Evolutionary conservation across 2,113 vertebrate species (phyloP).

Genomic region (Hippoglossus stenolepis): DNA sequence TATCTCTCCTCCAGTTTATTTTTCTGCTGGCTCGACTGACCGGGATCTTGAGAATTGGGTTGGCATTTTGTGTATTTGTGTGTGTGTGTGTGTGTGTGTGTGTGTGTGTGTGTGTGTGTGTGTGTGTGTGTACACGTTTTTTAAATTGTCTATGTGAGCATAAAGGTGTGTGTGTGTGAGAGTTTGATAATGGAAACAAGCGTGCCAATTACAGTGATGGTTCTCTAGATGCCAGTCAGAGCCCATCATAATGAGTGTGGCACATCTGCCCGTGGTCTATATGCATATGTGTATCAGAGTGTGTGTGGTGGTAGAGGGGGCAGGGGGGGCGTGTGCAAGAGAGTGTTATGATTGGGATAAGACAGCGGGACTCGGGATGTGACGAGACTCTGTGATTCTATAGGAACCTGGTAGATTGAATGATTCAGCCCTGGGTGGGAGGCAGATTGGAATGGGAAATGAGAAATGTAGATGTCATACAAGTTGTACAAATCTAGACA

Average conservation of each 20-base stretch:
- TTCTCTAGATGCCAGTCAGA: constrained; percentile 61
- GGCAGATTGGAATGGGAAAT: too few relatives aligned
- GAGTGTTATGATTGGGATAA: neutral
- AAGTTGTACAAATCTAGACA: too few relatives aligned
- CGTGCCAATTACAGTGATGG: constrained; percentile 59
- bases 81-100: constrained; percentile 16
- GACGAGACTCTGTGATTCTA: too few relatives aligned
- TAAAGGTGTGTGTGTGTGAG: constrained; percentile 21
- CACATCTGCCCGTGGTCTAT: constrained; percentile 60
- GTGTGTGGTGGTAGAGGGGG: constrained; percentile 1
- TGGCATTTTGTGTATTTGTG: constrained; percentile 31
- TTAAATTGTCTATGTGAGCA: constrained; percentile 38
- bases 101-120: constrained; percentile 30
- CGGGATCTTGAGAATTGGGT: constrained; percentile 40
- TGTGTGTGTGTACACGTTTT: constrained; percentile 20
- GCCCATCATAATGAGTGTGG: constrained; percentile 57
- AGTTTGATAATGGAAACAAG: constrained; percentile 65
- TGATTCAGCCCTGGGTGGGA: neutral
- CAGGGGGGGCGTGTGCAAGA: neutral
- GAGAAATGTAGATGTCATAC: too few relatives aligned
- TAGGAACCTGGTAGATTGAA: neutral
- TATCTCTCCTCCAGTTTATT: constrained; percentile 1
- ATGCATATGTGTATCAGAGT: constrained; percentile 5
- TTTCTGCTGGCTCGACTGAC: constrained; percentile 55
- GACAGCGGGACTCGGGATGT: too few relatives aligned